Conservation (phyloP, 2,888 invertebrate genomes). For the Tenthredo livida region DNA sequence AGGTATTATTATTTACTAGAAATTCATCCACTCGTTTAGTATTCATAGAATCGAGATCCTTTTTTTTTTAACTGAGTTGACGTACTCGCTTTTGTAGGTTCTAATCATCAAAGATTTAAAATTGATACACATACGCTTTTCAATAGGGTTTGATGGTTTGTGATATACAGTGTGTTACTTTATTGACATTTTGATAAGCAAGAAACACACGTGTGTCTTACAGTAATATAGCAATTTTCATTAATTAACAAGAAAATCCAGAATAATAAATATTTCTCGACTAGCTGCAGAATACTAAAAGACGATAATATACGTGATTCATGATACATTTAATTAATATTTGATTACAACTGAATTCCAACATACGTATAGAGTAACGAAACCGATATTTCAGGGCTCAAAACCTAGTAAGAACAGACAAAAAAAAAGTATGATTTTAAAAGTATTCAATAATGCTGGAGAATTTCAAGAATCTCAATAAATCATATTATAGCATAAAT, state of each 20-base stretch:
- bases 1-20: neutral
- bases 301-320: neutral
- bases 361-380: neutral
- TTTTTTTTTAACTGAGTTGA: neutral
- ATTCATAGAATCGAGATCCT: neutral
- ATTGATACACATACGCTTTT: constrained; percentile 15
- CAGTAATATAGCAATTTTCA: constrained; percentile 40
- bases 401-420: neutral
- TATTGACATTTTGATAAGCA: constrained; percentile 42
- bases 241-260: constrained; percentile 21
- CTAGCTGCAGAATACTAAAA: constrained; percentile 6
- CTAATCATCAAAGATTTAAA: neutral
- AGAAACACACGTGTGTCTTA: constrained; percentile 36
- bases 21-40: neutral
- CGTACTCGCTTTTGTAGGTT: neutral
- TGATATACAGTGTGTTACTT: constrained; percentile 28
- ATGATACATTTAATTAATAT: constrained; percentile 21
- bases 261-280: neutral
- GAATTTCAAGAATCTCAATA: neutral
- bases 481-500: neutral
- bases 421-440: neutral
- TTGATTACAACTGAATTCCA: neutral
- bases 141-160: neutral
- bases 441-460: constrained; percentile 2
- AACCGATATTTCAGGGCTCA: neutral